Base-by-base conservation (phyloP, 2,888 invertebrate genomes). In the Timema podura region DNA sequence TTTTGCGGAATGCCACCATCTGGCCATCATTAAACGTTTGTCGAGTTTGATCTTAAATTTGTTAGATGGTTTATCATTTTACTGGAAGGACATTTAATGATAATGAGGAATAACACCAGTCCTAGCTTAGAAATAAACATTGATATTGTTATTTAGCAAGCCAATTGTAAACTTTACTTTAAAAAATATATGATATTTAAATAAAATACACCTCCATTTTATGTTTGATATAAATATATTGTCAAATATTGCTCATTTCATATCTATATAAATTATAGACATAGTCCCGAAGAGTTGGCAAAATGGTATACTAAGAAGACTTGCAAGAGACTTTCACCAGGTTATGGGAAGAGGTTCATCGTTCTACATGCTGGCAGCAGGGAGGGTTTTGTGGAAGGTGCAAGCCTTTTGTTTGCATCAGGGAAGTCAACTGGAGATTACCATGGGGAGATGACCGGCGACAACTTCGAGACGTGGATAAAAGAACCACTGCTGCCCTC, bases 381-480 rank as follows among this genome's bases (percentile, higher is more conserved):
- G 30, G 45, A 61, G 10, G 61, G 61, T n/a, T 61, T 61, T 30
- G 44, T 16, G 61, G 44, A 30, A 13, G 61, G 13, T 7, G 61
- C 61, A 6, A 13, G 61, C 10, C 13, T 61, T 30, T 45, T 61
- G 8, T 61, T 61, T 61, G 44, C 45, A 44, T 61, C 61, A 61
- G 30, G 61, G 9, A 10, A 61, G 61, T 44, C 30, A 30, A 61
- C 11, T 6, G 61, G 61, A 13, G 61, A 61, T 13, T 61, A 61
- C 61, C 61, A 61, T 15, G 61, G 44, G 16, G 44, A 61, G 61
- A 61, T 61, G 61, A 61, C 16, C 6, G 44, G 61, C 9, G 44
- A 61, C 6, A 61, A 13, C 13, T 61, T 61, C 61, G 10, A 61
- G 61, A 61, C 5, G 6, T 61, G 61, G 15, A 61, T 61, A 45